phyloP scores from a whole-genome alignment of 2,888 invertebrate genomes.

The Mycogona germanica region DNA sequence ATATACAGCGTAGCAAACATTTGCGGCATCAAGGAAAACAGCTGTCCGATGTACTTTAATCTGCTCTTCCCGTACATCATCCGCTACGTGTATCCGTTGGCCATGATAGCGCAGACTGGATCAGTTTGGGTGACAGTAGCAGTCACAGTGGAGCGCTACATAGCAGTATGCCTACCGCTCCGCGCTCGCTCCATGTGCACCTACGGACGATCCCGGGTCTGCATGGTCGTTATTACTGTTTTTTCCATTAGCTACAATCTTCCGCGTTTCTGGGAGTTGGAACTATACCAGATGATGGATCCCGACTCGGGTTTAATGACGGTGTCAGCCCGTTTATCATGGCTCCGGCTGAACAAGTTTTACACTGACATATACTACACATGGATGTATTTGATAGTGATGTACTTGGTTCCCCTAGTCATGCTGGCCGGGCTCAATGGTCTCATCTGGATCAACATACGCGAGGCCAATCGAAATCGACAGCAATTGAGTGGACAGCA shows the following conservation, averaged over 20 bases:
- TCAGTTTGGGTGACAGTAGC: conserved; percentile 72
- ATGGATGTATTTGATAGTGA: conserved; percentile 87
- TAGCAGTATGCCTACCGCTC: conserved; percentile 53
- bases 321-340: conserved; percentile 42
- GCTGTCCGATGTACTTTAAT: conserved; percentile 61
- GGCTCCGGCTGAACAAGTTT: conserved; percentile 50
- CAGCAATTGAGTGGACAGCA: conserved; percentile 79
- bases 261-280: conserved; percentile 45
- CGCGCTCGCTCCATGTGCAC: conserved; percentile 82
- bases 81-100: conserved; percentile 41
- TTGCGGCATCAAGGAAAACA: conserved; percentile 62
- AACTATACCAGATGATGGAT: conserved; percentile 25
- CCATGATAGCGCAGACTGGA: conserved; percentile 53
- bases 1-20: conserved; percentile 80
- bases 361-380: conserved; percentile 79
- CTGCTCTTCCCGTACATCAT: conserved; percentile 59
- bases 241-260: conserved; percentile 76
- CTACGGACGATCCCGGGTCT: conserved; percentile 68
- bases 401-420: conserved; percentile 85
- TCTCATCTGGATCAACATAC: conserved; percentile 79
- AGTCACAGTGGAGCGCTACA: conserved; percentile 73
- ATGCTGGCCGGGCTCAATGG: conserved; percentile 79
- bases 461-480: conserved; percentile 77
- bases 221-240: conserved; percentile 65
- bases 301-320: conserved; percentile 15